These are phyloP conservation scores for Sorex maritimensis DNA, from an alignment of 2,797 vertebrate species.

Conservation along the genomic window DNA sequence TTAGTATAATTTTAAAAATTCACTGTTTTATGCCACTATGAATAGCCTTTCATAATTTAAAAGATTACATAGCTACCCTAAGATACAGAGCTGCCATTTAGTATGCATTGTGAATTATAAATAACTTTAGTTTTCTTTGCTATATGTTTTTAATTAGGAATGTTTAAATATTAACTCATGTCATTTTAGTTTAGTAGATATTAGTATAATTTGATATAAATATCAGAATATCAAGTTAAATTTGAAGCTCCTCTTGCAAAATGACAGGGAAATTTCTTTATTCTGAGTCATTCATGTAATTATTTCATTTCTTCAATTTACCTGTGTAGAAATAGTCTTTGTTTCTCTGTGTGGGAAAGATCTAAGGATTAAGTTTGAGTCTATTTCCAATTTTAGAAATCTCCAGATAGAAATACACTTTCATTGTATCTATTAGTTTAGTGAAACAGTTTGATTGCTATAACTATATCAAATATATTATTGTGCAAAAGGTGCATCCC, in stretches of 20 bases:
- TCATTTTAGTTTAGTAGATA: not conserved
- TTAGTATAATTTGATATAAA: constrained; percentile 31
- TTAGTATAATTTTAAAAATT: not conserved
- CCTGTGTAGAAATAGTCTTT: constrained; percentile 40
- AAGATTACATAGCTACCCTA: not conserved
- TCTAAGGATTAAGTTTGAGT: constrained; percentile 32
- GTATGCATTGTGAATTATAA: not conserved
- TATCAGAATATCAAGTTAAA: constrained; percentile 27
- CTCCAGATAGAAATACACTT: constrained; percentile 61
- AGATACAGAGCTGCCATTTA: not conserved
- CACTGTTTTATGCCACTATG: not conserved
- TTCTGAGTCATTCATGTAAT: constrained; percentile 38
- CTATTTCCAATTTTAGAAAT: constrained; percentile 53
- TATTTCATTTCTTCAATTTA: constrained; percentile 33
- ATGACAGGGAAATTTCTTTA: constrained; percentile 56
- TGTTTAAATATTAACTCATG: constrained; percentile 18
- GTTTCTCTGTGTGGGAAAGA: constrained; percentile 1
- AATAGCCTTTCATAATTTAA: not conserved
- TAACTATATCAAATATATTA: constrained; percentile 23
- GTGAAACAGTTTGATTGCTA: constrained; percentile 53
- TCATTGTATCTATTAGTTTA: constrained; percentile 22
- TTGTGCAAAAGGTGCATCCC: not conserved
- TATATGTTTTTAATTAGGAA: constrained; percentile 8
- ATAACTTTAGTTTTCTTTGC: not conserved
- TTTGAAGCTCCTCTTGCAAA: not conserved